Conservation (phyloP, 2,113 vertebrate species). For the Brevimyrus niger region DNA sequence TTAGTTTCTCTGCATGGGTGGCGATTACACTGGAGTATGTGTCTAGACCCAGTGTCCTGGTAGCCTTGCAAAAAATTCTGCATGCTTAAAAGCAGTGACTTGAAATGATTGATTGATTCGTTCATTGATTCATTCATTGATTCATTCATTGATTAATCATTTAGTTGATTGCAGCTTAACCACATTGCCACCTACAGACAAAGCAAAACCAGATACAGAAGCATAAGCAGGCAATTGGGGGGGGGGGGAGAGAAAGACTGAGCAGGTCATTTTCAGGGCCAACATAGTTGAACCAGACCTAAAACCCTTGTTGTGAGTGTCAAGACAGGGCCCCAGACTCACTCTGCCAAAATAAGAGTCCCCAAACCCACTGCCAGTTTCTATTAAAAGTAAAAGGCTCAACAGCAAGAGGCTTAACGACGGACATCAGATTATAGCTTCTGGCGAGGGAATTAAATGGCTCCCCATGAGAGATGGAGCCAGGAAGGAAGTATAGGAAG, state of each 20-base stretch:
- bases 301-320: background rate
- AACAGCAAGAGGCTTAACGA: slow-evolving; percentile 27
- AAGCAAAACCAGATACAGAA: background rate
- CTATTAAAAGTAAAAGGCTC: slow-evolving; percentile 31
- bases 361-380: slow-evolving; percentile 14
- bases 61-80: background rate
- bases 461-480: background rate
- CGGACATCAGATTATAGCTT: slow-evolving; percentile 23
- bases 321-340: background rate
- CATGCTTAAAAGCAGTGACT: background rate
- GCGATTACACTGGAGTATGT: background rate
- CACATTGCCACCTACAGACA: background rate
- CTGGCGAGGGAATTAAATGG: slow-evolving; percentile 17
- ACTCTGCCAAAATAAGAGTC: background rate
- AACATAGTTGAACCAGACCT: background rate
- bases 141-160: background rate
- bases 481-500: background rate
- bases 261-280: background rate
- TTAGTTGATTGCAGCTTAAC: background rate
- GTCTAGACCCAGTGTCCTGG: background rate
- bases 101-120: background rate
- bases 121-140: background rate
- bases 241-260: background rate
- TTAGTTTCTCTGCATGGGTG: background rate
- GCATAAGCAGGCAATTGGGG: background rate